These are phyloP conservation scores for Andricus quercusramuli DNA, from an alignment of 2,888 invertebrate species.

Conservation along the genomic window DNA sequence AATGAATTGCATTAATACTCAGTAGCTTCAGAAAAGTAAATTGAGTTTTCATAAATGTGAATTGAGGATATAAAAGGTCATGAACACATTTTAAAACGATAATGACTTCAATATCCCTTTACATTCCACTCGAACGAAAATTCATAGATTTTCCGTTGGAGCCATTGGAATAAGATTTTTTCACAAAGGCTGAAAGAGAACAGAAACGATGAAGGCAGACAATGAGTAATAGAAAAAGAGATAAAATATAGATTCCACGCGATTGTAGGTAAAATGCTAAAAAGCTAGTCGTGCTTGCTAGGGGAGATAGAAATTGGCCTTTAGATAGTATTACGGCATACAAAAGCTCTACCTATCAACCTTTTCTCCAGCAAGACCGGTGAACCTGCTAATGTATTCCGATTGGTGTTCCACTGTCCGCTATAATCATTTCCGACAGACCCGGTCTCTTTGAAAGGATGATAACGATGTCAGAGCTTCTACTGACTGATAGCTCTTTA, in stretches of 20 bases:
- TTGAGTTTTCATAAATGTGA: neutral
- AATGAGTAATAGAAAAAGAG: slow-evolving; percentile 31
- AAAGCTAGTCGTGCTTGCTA: slow-evolving; percentile 24
- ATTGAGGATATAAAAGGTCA: slow-evolving; percentile 1
- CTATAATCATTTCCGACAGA: slow-evolving; percentile 48
- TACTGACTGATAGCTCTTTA: slow-evolving; percentile 51
- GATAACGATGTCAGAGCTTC: slow-evolving; percentile 51
- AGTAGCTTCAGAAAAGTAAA: neutral
- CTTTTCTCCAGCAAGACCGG: slow-evolving; percentile 12
- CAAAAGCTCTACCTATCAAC: slow-evolving; percentile 23
- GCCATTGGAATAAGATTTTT: slow-evolving; percentile 32
- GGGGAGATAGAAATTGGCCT: slow-evolving; percentile 25
- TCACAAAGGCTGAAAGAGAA: slow-evolving; percentile 10
- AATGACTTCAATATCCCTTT: slow-evolving; percentile 10
- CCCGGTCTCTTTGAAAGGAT: slow-evolving; percentile 47
- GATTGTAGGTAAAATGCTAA: slow-evolving; percentile 18
- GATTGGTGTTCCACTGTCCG: slow-evolving; percentile 59
- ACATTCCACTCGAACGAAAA: slow-evolving; percentile 26
- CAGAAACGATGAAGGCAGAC: neutral
- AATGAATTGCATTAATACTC: neutral
- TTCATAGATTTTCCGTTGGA: neutral
- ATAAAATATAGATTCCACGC: slow-evolving; percentile 20
- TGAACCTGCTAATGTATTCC: slow-evolving; percentile 59
- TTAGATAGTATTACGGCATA: slow-evolving; percentile 25
- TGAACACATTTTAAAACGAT: slow-evolving; percentile 7